Percentiles rank a stretch among this genome's conserved stretches.
phyloP scores from a whole-genome alignment of 2,888 invertebrate species.

The Chloromyia formosa region DNA sequence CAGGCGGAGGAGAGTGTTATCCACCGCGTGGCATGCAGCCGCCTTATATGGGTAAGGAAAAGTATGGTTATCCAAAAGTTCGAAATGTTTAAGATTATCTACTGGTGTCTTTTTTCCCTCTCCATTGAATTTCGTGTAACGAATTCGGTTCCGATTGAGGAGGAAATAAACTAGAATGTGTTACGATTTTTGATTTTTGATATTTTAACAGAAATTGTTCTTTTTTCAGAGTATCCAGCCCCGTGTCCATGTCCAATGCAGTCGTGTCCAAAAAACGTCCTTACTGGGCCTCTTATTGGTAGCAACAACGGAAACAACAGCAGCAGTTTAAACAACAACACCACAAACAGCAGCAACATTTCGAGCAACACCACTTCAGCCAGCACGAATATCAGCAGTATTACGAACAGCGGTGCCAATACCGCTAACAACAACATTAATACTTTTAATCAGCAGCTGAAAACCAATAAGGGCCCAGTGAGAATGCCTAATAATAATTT shows the following conservation, averaged over 20 bases:
- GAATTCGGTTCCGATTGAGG: neutral
- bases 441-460: constrained; percentile 54
- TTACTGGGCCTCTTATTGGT: constrained; percentile 98
- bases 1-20: constrained; percentile 67
- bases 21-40: constrained; percentile 67
- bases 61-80: constrained; percentile 59
- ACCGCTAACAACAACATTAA: constrained; percentile 54
- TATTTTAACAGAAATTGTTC: constrained; percentile 45
- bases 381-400: constrained; percentile 48
- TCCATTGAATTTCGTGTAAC: neutral
- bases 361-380: constrained; percentile 45
- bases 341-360: constrained; percentile 51
- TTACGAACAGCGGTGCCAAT: constrained; percentile 50
- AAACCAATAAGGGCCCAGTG: constrained; percentile 63
- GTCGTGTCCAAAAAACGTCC: constrained; percentile 98
- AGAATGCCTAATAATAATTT: constrained; percentile 44
- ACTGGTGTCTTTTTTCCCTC: neutral
- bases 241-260: constrained; percentile 88
- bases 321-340: constrained; percentile 53
- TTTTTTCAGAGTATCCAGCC: constrained; percentile 68
- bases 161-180: too few relatives aligned
- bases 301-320: constrained; percentile 80
- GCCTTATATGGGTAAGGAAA: constrained; percentile 65
- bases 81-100: neutral
- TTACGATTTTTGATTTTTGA: too few relatives aligned